Conservation (phyloP, 2,888 invertebrate species). For the Tolmerus cingulatus region DNA sequence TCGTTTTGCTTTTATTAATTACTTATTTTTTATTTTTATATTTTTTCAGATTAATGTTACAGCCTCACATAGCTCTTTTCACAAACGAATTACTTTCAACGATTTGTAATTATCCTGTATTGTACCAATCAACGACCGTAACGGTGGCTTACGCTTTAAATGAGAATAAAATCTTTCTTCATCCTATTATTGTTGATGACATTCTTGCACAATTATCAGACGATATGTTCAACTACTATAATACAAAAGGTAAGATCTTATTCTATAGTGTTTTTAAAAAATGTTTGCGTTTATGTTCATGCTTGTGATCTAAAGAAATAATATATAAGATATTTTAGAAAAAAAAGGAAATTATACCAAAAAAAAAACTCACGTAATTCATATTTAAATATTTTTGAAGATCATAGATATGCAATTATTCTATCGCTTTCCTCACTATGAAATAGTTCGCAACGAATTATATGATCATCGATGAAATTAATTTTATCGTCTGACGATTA, state of each 20-base stretch:
- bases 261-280: neutral
- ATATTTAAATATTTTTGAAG: too few relatives aligned
- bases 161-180: constrained; percentile 71
- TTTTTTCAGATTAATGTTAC: constrained; percentile 69
- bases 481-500: too few relatives aligned
- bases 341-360: too few relatives aligned
- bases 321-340: too few relatives aligned
- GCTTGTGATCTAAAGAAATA: too few relatives aligned
- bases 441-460: too few relatives aligned
- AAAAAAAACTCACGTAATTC: too few relatives aligned
- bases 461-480: too few relatives aligned
- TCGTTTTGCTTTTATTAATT: constrained; percentile 16
- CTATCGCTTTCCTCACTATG: too few relatives aligned
- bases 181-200: constrained; percentile 66
- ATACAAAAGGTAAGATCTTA: constrained; percentile 60
- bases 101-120: constrained; percentile 71
- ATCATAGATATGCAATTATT: too few relatives aligned
- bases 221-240: constrained; percentile 68
- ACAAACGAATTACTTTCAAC: constrained; percentile 60
- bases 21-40: constrained; percentile 47
- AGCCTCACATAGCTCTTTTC: constrained; percentile 67
- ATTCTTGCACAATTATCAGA: constrained; percentile 67
- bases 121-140: constrained; percentile 68
- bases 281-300: neutral
- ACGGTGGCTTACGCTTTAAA: constrained; percentile 69